Evolutionary conservation across 1,140 invertebrate genomes (phyloP).

Genomic region (Nasonia giraulti): DNA sequence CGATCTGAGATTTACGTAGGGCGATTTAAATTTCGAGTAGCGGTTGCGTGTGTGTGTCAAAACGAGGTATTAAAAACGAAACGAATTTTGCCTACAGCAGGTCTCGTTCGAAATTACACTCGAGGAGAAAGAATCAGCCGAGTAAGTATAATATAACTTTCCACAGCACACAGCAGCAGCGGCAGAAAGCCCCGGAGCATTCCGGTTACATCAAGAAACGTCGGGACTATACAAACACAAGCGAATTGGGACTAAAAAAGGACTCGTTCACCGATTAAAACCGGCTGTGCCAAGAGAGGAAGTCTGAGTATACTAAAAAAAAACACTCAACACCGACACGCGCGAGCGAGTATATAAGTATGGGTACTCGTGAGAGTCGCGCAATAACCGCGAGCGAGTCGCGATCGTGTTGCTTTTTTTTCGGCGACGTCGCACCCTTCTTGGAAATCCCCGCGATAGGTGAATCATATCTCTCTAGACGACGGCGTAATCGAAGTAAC

Average conservation of each 20-base stretch:
- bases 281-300: neutral
- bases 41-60: too few species aligned
- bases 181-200: neutral
- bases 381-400: neutral
- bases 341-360: neutral
- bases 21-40: neutral
- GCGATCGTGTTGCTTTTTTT: neutral
- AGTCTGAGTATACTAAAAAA: neutral
- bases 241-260: slow-evolving; percentile 1
- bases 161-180: neutral
- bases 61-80: too few species aligned
- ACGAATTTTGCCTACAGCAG: too few species aligned
- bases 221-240: neutral
- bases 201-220: neutral
- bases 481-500: neutral
- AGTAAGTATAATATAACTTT: neutral
- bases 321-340: neutral
- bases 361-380: neutral
- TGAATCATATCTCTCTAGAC: neutral
- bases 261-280: neutral
- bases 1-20: neutral
- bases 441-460: neutral
- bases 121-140: neutral
- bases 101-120: too few species aligned
- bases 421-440: neutral